Evolutionary conservation across 1,140 invertebrate genomes (phyloP), one percentile per base, ranked within the genome.

Genomic region (Saccostrea cuccullata): DNA sequence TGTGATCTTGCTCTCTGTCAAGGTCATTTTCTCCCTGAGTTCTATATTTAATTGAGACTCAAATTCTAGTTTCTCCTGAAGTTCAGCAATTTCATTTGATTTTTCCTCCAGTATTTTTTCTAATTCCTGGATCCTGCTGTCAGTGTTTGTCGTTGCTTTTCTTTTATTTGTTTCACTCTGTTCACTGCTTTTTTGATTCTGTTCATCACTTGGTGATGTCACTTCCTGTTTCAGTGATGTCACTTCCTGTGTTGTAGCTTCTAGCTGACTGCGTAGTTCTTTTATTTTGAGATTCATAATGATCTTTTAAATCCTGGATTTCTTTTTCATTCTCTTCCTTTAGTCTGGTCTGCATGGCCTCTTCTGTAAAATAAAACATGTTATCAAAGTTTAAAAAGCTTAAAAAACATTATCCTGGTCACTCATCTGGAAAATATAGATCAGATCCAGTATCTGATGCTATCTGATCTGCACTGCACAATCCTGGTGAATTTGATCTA

Each of bases 201-300:
- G 26, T 23, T 86, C 87, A 82, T 92, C 92, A 55, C 87, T 87
- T 82, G 91, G 90, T 56, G 90, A 92, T 13, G 91, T 90, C 0
- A 86, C 90, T 23, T 92, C 92, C 84, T 85, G 77, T 84, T 73
- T 30, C 56, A 64, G 12, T 67, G 87, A 64, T 20, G 56, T 67
- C 9, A 70, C 77, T 64, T 88, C 77, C 58, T 60, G 82, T 55
- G 84, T 82, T 56, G 70, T 58, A 1, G 70, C 85, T 58, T 86
- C 86, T 23, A 56, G 70, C 82, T 87, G 40, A 20, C 87, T 55
- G 60, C 91, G 91, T 58, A 92, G 87, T 13, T 92, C 90, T n/a
- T 90, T 15, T 55, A 93, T 86, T n/a, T 36, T 91, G 90, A n/a
- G 87, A 88, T 83, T 92, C 91, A 82, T 93, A 93, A 70, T 90